phyloP scores from a whole-genome alignment of 1,140 invertebrate species.

The Drosophila triauraria region DNA sequence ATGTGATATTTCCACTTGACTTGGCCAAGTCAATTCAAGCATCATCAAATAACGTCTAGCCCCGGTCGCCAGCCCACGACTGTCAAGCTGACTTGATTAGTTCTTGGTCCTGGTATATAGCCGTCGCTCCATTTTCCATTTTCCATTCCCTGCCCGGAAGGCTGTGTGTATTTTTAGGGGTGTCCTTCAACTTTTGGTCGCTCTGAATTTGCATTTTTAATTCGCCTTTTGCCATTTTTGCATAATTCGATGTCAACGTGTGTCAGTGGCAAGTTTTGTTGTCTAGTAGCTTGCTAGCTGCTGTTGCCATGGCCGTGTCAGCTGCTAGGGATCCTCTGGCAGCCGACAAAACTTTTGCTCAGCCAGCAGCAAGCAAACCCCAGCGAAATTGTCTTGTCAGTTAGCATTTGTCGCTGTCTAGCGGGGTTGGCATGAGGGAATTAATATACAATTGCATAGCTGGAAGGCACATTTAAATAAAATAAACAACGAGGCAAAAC shows the following conservation, averaged over 20 bases:
- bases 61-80: conserved; percentile 12
- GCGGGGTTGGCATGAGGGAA: conserved; percentile 46
- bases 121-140: conserved; percentile 13
- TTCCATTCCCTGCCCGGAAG: neutral
- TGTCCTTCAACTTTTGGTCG: conserved; percentile 52
- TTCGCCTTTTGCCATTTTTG: conserved; percentile 76
- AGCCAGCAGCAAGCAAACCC: conserved; percentile 26
- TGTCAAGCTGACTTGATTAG: conserved; percentile 59
- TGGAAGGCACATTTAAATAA: conserved; percentile 81
- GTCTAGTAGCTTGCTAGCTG: conserved; percentile 26
- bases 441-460: conserved; percentile 84
- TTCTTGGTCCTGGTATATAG: conserved; percentile 37
- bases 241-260: conserved; percentile 78
- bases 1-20: conserved; percentile 52
- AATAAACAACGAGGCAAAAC: conserved; percentile 62
- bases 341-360: conserved; percentile 48
- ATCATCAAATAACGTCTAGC: conserved; percentile 47
- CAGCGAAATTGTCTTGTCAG: conserved; percentile 80
- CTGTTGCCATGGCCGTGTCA: conserved; percentile 55
- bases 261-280: conserved; percentile 63
- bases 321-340: conserved; percentile 45
- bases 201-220: conserved; percentile 79
- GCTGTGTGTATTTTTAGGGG: conserved; percentile 19
- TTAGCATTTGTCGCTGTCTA: conserved; percentile 80
- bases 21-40: conserved; percentile 48